Base-by-base conservation (phyloP, 2,888 invertebrate species). In the Drosophila subsilvestris region DNA sequence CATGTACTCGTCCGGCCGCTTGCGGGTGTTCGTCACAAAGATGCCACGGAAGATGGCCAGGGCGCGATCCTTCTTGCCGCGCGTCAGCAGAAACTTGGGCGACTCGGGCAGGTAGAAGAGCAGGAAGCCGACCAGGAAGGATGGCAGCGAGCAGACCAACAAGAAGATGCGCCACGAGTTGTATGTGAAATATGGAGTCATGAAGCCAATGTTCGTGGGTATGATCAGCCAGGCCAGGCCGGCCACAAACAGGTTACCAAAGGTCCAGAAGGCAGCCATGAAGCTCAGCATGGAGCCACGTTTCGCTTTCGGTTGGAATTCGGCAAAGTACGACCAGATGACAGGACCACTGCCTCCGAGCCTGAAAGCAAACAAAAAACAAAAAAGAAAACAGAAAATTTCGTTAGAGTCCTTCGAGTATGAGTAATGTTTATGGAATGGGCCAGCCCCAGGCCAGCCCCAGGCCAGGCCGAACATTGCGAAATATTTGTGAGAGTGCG, bases 181-280 rank as follows among this genome's bases (percentile, higher is more conserved):
- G 93, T 96, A 98, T 29, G 94, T 94, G 92, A 98, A 97, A 58
- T 93, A 93, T 55, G 93, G 92, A 27, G 95, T 95, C 48, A 92
- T 91, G 69, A 95, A 94, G 79, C 96, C 96, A 88, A 97, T 95
- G 80, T 93, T 92, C 83, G 94, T 94, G 79, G 95, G 95, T 74
- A 95, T 95, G 84, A 95, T 95, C 75, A 95, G 93, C 95, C 95
- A 95, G 75, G 95, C 95, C 77, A 95, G 92, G 91, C 98, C 97
- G 81, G 98, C 98, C 63, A 98, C 98, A 90, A 98, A 96, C 79
- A 98, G 94, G 92, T 98, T 98, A 79, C 98, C 98, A 84, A 97
- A 94, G 65, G 98, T 98, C 98, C 98, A 98, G 92, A 98, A 98
- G 58, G 97, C 97, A 67, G 98, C 98, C 96, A 98, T 96, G 91